These are phyloP conservation scores for Oikopleura vanhoeffeni DNA, from an alignment of 23 tunicate genomes.

Conservation along the genomic window DNA sequence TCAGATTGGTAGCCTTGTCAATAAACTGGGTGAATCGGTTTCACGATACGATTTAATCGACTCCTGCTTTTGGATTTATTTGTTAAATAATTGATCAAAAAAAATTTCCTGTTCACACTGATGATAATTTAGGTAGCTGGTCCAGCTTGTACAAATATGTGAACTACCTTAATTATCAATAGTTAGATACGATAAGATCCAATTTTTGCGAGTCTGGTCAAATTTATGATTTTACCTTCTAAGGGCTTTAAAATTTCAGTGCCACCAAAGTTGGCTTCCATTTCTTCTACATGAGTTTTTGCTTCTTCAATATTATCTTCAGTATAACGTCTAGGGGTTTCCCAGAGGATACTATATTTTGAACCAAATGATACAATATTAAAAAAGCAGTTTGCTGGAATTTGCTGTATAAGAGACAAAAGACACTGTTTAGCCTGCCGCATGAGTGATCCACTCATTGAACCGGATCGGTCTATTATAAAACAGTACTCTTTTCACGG, in stretches of 20 bases:
- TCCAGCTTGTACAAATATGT: too few relatives aligned
- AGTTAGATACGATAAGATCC: too few relatives aligned
- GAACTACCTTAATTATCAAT: too few relatives aligned
- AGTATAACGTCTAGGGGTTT: background rate
- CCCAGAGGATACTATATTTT: background rate
- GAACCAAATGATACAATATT: slow-evolving; percentile 1
- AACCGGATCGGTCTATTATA: background rate
- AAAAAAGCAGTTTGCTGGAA: background rate
- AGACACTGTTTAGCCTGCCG: background rate
- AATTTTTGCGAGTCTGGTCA: too few relatives aligned
- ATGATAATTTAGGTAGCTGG: too few relatives aligned
- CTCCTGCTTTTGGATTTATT: too few relatives aligned
- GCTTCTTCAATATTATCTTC: background rate
- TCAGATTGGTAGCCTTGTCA: background rate
- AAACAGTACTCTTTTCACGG: background rate
- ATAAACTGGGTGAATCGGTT: too few relatives aligned
- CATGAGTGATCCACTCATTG: background rate
- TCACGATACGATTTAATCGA: too few relatives aligned
- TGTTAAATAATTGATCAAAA: too few relatives aligned
- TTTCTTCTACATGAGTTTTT: background rate
- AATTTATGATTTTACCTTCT: background rate
- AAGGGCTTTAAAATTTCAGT: background rate
- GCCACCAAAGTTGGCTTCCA: background rate
- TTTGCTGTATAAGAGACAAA: background rate
- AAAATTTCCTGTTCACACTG: too few relatives aligned